Conservation (phyloP, 2,888 invertebrate genomes). For the Dorcus parallelipipedus region DNA sequence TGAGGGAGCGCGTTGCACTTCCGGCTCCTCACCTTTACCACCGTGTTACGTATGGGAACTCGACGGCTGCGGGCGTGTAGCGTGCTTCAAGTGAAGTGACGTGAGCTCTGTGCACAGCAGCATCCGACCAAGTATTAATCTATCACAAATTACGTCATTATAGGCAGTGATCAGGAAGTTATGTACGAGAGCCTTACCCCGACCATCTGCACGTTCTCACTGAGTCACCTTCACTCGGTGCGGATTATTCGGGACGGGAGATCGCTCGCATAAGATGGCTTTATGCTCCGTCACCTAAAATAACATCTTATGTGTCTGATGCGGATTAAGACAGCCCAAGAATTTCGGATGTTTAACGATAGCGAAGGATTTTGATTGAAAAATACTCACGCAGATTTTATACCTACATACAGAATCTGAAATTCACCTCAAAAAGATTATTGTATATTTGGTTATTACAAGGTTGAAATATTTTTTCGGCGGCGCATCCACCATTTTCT, state of each 20-base stretch:
- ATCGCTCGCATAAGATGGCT: constrained; percentile 29
- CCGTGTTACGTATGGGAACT: constrained; percentile 15
- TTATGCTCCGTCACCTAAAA: constrained; percentile 37
- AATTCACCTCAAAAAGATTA: too few species aligned
- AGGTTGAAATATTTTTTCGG: too few species aligned
- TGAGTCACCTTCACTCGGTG: constrained; percentile 38
- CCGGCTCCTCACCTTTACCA: constrained; percentile 1
- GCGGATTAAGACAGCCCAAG: constrained; percentile 6
- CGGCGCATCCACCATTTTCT: too few species aligned
- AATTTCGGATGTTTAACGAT: neutral
- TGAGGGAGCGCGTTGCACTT: neutral
- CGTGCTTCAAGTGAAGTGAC: constrained; percentile 37
- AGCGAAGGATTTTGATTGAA: neutral
- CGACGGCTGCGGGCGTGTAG: constrained; percentile 37
- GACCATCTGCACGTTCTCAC: constrained; percentile 36
- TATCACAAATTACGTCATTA: constrained; percentile 49
- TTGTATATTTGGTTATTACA: too few species aligned
- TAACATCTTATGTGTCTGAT: constrained; percentile 29
- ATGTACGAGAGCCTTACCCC: constrained; percentile 30
- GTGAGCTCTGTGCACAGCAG: constrained; percentile 29
- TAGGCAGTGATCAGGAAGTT: constrained; percentile 48
- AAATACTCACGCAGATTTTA: constrained; percentile 1
- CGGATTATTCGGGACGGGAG: constrained; percentile 28
- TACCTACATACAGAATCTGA: neutral
- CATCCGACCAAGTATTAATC: constrained; percentile 42